Evolutionary conservation across 1,140 invertebrate genomes (phyloP), one percentile per base, ranked within the genome.

Genomic region (Caenorhabditis remanei): DNA sequence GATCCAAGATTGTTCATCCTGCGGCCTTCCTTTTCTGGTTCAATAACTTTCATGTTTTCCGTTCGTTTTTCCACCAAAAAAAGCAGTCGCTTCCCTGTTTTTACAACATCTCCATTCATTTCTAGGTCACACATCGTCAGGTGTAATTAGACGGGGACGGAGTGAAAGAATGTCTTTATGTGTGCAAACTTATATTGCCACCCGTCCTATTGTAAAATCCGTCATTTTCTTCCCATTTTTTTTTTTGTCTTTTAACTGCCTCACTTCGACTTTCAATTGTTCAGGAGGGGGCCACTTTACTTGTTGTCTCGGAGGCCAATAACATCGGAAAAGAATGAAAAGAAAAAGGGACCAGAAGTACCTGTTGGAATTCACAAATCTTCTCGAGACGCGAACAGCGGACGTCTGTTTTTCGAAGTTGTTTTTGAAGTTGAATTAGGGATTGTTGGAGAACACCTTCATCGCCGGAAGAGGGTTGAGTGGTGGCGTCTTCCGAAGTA

Each of bases 341-440:
- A 14, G 56, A 14, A 7, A 71, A 55, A 32, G 32, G 32, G 32
- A 43, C 75, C 14, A 85, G n/a, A n/a, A 67, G 13, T 46, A 86
- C 85, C 85, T 86, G 85, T 58, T 86, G 85, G 14, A 86, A 71
- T 40, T 86, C 85, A 48, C 67, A 56, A 56, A 86, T 86, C 85
- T 86, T 86, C n/a, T 71, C 85, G 8, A 86, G 46, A n/a, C 79
- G 85, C 1, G 67, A 71, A 46, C 85, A 86, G 3, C 79, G 50
- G 14, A 75, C 67, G 16, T 56, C 63, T 8, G 48, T 86, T 63
- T 86, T 86, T 16, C 53, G 67, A 32, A 86, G 85, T 58, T 86
- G 67, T 56, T 86, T 86, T 50, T 86, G 67, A 9, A 86, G 85
- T 79, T 86, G 85, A 56, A 71, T 40, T 13, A 86, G 67, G 14